Conservation (phyloP, 2,888 invertebrate genomes). For the Pterostichus niger region DNA sequence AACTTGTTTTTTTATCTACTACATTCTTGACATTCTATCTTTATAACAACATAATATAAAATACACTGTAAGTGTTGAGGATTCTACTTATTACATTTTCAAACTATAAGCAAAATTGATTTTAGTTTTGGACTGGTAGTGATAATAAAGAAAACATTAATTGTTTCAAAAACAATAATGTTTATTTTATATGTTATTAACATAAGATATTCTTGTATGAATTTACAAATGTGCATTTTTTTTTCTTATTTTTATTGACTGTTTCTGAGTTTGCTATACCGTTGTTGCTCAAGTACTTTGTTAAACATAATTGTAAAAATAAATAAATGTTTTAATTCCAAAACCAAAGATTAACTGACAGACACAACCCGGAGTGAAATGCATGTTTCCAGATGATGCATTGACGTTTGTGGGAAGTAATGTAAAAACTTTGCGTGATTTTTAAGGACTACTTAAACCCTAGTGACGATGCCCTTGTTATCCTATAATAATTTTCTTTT, state of each 20-base stretch:
- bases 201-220: constrained; percentile 45
- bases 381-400: constrained; percentile 6
- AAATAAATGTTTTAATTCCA: constrained; percentile 64
- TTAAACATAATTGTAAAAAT: constrained; percentile 63
- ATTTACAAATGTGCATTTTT: constrained; percentile 43
- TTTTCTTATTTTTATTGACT: constrained; percentile 26
- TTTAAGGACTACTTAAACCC: constrained; percentile 31
- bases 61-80: constrained; percentile 15
- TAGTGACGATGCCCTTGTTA: constrained; percentile 55
- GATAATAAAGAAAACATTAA: neutral
- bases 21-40: constrained; percentile 7
- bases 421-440: constrained; percentile 22
- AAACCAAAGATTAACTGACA: neutral
- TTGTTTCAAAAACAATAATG: neutral
- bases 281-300: constrained; percentile 66
- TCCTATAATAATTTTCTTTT: constrained; percentile 56
- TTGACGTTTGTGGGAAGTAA: neutral
- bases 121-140: constrained; percentile 19
- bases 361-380: neutral
- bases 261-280: constrained; percentile 55
- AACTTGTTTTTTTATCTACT: neutral
- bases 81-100: constrained; percentile 17
- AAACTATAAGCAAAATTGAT: constrained; percentile 17
- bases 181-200: constrained; percentile 19
- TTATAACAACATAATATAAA: constrained; percentile 21